phyloP scores from a whole-genome alignment of 1,140 invertebrate species.

The Andrena cerasifolii region DNA sequence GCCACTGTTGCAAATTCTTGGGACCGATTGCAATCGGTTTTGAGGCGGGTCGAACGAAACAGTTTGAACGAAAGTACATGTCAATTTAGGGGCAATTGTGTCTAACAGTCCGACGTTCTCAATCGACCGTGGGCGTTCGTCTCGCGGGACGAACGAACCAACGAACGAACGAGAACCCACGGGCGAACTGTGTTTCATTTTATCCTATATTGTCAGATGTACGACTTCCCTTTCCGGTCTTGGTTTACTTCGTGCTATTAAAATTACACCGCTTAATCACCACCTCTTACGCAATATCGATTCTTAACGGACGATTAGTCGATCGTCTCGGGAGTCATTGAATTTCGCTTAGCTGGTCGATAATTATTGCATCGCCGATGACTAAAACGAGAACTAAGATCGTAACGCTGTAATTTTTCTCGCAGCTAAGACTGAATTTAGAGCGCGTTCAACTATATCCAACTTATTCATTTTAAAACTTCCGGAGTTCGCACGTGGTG shows the following conservation, averaged over 20 bases:
- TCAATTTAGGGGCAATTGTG: constrained; percentile 50
- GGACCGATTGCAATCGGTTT: background rate
- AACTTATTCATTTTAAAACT: no score
- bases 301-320: background rate
- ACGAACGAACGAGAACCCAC: constrained; percentile 25
- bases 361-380: background rate
- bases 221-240: constrained; percentile 29
- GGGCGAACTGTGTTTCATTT: constrained; percentile 24
- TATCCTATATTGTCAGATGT: constrained; percentile 11
- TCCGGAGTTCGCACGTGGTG: no score
- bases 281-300: background rate
- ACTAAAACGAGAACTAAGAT: background rate
- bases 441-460: no score
- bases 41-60: background rate
- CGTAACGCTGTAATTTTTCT: no score
- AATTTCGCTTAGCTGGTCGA: background rate
- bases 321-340: background rate
- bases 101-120: constrained; percentile 30
- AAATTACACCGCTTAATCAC: background rate
- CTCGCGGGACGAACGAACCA: constrained; percentile 18
- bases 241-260: background rate
- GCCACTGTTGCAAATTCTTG: background rate
- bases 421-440: no score
- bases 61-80: constrained; percentile 20
- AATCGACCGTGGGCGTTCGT: constrained; percentile 41